phyloP scores from a whole-genome alignment of 2,888 invertebrate species.

The Erebia palarica region DNA sequence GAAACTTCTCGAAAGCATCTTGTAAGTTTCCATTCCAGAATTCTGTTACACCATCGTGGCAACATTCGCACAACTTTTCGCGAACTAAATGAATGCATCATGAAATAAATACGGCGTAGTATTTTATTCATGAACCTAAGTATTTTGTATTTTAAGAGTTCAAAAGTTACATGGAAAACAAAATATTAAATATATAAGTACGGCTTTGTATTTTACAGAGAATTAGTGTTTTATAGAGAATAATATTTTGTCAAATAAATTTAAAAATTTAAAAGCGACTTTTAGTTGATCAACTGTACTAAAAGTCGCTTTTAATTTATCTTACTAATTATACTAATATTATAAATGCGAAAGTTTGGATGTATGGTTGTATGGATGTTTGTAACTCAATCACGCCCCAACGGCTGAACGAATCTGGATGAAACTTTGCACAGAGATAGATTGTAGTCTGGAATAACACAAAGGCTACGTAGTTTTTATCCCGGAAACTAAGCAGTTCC shows the following conservation, averaged over 20 bases:
- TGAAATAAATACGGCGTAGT: constrained; percentile 54
- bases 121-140: constrained; percentile 38
- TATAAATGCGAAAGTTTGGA: no score
- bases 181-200: neutral
- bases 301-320: no score
- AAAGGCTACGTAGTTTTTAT: no score
- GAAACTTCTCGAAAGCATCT: constrained; percentile 65
- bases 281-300: no score
- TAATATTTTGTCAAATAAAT: neutral
- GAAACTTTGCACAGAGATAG: no score
- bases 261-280: no score
- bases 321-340: no score
- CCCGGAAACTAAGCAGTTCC: no score
- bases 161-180: constrained; percentile 22
- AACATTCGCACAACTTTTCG: constrained; percentile 52
- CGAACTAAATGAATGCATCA: constrained; percentile 60
- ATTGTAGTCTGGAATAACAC: no score
- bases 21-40: constrained; percentile 67
- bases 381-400: no score
- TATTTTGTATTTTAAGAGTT: constrained; percentile 32
- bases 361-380: no score
- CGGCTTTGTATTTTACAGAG: neutral
- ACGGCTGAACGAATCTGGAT: no score
- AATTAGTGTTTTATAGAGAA: neutral
- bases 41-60: constrained; percentile 58